Conservation (phyloP, 2,888 invertebrate species). For the Hybos culiciformis region DNA sequence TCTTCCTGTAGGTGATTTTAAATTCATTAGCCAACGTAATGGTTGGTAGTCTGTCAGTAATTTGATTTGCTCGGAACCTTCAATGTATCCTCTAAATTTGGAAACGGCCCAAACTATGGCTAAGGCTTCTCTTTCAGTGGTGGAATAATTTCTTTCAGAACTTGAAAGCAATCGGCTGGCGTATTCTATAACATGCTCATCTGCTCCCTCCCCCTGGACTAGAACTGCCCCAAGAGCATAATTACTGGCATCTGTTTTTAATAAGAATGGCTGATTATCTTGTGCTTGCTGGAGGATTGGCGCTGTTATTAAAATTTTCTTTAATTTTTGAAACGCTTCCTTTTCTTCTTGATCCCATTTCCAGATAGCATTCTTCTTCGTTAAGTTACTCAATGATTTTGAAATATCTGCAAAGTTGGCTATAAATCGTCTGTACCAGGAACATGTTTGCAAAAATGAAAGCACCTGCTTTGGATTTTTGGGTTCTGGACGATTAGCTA, state of each 20-base stretch:
- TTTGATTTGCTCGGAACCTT: constrained; percentile 4
- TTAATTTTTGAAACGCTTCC: constrained; percentile 14
- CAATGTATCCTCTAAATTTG: constrained; percentile 10
- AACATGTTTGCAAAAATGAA: too few relatives aligned
- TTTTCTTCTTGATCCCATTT: constrained; percentile 16
- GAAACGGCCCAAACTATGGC: constrained; percentile 17
- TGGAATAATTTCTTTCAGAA: constrained; percentile 28
- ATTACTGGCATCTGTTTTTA: constrained; percentile 21
- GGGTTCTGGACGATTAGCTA: constrained; percentile 12
- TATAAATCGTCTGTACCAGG: constrained; percentile 20
- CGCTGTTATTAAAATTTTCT: constrained; percentile 11
- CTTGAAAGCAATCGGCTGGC: constrained; percentile 17
- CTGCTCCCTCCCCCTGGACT: constrained; percentile 14
- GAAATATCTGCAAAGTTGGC: constrained; percentile 21
- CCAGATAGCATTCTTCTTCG: constrained; percentile 18
- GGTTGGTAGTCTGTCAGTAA: constrained; percentile 8
- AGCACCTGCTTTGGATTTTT: too few relatives aligned
- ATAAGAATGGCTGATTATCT: constrained; percentile 17
- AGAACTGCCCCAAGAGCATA: too few relatives aligned
- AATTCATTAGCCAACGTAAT: constrained; percentile 7
- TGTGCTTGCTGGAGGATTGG: constrained; percentile 17
- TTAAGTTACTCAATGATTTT: constrained; percentile 18
- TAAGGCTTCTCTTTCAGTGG: constrained; percentile 31
- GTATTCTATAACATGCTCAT: constrained; percentile 20
- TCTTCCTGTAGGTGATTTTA: constrained; percentile 1